A percentile compares a stretch with the other conserved stretches of the same genome.
phyloP scores from a whole-genome alignment of 2,797 vertebrate genomes.

The Spheniscus humboldti region DNA sequence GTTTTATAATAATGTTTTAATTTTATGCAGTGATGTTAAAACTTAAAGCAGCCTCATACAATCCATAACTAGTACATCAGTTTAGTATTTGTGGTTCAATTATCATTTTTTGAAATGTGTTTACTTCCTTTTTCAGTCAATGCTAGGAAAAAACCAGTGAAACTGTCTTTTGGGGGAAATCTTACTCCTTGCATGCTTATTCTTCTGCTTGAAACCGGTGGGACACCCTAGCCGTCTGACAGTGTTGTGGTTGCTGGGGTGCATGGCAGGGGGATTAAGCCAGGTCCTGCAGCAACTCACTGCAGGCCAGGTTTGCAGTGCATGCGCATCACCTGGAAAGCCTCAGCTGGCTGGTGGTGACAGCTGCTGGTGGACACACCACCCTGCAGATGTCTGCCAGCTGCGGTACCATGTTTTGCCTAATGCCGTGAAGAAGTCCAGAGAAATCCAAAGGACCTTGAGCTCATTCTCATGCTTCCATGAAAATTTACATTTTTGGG shows the following conservation, averaged over 20 bases:
- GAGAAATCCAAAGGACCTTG: background rate
- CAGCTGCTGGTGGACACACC: background rate
- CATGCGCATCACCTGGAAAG: rapidly evolving
- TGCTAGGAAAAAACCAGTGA: background rate
- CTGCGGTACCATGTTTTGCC: rapidly evolving
- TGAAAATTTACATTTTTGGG: background rate
- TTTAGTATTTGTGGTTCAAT: background rate
- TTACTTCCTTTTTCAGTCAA: background rate
- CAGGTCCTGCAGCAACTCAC: background rate
- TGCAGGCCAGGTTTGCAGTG: too few relatives aligned
- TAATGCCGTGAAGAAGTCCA: too few relatives aligned
- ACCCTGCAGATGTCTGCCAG: background rate
- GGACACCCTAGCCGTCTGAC: background rate
- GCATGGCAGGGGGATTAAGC: background rate
- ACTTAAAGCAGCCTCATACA: background rate
- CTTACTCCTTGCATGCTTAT: background rate
- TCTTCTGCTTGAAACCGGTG: background rate
- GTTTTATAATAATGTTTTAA: background rate
- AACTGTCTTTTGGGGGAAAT: background rate
- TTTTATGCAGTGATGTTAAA: background rate
- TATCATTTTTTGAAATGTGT: background rate
- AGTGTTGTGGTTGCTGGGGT: background rate
- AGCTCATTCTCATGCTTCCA: background rate
- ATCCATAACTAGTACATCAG: rapidly evolving
- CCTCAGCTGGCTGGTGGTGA: background rate